Percentiles rank a stretch among this genome's conserved stretches.
Conservation (phyloP, 2,888 invertebrate genomes). For the Dryadula phaetusa region DNA sequence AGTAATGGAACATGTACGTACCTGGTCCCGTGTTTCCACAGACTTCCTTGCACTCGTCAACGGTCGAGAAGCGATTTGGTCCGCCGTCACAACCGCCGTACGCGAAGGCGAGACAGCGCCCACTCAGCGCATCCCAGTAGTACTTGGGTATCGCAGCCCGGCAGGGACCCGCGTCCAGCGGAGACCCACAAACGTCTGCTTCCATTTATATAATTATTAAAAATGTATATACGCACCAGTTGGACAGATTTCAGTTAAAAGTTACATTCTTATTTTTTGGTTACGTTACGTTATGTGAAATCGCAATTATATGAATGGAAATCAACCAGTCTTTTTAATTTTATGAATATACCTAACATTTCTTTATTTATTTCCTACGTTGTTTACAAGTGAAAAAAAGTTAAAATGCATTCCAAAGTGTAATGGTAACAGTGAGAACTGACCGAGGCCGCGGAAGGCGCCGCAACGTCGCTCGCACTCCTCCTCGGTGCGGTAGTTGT, state of each 20-base stretch:
- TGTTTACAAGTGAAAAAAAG: no score
- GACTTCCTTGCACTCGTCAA: slow-evolving; percentile 89
- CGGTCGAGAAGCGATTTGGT: slow-evolving; percentile 91
- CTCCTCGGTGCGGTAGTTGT: slow-evolving; percentile 89
- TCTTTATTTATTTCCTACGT: no score
- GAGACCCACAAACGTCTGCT: slow-evolving; percentile 89
- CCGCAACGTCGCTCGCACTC: slow-evolving; percentile 92
- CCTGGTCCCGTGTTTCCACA: slow-evolving; percentile 79
- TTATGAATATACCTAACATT: no score
- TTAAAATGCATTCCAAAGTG: no score
- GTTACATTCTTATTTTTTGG: no score
- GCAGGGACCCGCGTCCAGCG: slow-evolving; percentile 89
- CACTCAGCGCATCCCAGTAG: slow-evolving; percentile 86
- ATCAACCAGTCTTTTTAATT: no score
- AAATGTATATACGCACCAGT: background rate
- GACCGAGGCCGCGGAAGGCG: slow-evolving; percentile 88
- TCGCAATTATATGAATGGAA: no score
- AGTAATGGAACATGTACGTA: slow-evolving; percentile 43
- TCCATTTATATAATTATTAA: background rate
- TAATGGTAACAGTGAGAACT: background rate
- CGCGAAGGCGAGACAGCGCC: slow-evolving; percentile 87
- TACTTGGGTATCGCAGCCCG: slow-evolving; percentile 86
- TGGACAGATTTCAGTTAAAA: no score
- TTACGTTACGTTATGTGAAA: no score
- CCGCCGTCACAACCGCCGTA: slow-evolving; percentile 95